Conservation (phyloP, 2,888 invertebrate species). For the Apomyelois bistriatella region DNA sequence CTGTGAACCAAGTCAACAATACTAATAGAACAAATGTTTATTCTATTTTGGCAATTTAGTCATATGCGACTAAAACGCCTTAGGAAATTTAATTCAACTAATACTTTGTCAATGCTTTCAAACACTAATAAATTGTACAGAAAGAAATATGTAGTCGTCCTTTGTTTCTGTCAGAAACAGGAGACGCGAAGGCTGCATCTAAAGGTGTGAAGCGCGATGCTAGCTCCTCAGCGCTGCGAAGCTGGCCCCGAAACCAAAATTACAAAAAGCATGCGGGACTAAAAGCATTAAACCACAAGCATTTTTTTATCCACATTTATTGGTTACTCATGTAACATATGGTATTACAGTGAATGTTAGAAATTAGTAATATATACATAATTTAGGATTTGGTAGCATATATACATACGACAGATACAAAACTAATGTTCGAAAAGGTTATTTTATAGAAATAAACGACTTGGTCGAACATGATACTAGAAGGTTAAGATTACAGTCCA, state of each 20-base stretch:
- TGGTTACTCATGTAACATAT: slow-evolving; percentile 63
- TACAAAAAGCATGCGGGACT: slow-evolving; percentile 72
- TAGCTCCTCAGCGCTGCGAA: slow-evolving; percentile 30
- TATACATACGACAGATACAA: slow-evolving; percentile 32
- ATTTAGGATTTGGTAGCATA: slow-evolving; percentile 26
- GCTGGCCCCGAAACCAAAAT: slow-evolving; percentile 53
- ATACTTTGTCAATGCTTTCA: neutral
- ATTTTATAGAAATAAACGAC: slow-evolving; percentile 21
- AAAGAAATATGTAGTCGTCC: neutral
- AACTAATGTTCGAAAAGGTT: slow-evolving; percentile 24
- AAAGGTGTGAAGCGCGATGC: slow-evolving; percentile 9
- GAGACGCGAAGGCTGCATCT: neutral
- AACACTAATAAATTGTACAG: neutral
- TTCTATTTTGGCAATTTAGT: no score
- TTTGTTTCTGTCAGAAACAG: neutral
- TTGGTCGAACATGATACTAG: slow-evolving; percentile 21
- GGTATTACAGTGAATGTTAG: slow-evolving; percentile 55
- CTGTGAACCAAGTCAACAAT: no score
- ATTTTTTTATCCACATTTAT: slow-evolving; percentile 72
- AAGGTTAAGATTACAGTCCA: slow-evolving; percentile 2
- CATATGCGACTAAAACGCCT: no score
- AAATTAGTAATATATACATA: slow-evolving; percentile 47
- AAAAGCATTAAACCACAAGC: slow-evolving; percentile 76
- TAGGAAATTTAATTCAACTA: neutral
- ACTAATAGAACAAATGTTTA: no score